These are phyloP conservation scores for Haplotaxodon microlepis DNA, from an alignment of 2,113 vertebrate species.

Conservation along the genomic window DNA sequence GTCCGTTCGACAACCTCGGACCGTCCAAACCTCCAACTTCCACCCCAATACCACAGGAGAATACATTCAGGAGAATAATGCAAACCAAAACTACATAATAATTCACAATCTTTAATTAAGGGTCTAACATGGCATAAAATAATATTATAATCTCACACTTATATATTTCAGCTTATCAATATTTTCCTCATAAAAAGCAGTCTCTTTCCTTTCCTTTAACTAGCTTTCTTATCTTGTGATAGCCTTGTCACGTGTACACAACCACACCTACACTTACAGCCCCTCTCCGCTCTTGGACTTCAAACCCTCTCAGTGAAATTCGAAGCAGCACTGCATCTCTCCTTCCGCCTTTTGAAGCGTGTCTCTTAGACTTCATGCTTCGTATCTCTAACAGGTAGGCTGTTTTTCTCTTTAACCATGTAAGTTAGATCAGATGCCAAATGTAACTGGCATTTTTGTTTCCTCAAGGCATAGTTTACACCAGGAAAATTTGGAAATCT, in stretches of 20 bases:
- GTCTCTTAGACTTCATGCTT: neutral
- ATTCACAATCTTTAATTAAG: no score
- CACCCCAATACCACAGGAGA: no score
- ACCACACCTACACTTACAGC: neutral
- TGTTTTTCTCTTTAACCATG: neutral
- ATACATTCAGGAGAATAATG: no score
- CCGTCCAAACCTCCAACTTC: no score
- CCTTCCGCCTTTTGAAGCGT: constrained; percentile 7
- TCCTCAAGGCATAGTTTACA: neutral
- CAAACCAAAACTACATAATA: no score
- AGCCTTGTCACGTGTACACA: neutral
- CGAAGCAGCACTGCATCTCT: constrained; percentile 34
- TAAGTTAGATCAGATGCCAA: neutral
- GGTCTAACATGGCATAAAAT: no score
- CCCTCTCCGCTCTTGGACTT: constrained; percentile 60
- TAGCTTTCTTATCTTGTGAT: constrained; percentile 17
- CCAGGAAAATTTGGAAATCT: neutral
- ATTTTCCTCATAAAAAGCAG: neutral
- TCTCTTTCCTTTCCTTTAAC: neutral
- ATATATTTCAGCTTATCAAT: neutral
- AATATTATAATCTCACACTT: no score
- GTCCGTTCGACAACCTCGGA: no score
- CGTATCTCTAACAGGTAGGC: constrained; percentile 28
- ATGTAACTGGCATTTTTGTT: neutral
- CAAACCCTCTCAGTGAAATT: constrained; percentile 52